Base-by-base conservation (phyloP, 2,888 invertebrate species). In the Drosophila trichaetosa region DNA sequence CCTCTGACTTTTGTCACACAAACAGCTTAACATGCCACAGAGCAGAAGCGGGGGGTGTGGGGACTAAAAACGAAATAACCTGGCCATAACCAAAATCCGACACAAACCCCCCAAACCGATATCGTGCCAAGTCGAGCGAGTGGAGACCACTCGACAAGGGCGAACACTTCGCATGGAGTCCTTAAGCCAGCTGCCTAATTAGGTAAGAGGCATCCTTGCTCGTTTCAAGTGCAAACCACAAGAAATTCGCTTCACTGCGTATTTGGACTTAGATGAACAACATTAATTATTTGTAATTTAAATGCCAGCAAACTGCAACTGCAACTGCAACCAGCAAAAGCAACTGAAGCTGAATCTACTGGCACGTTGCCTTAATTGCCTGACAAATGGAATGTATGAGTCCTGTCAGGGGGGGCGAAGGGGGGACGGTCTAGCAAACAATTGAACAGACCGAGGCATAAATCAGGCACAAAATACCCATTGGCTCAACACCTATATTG, bases 251-350 rank as follows among this genome's bases (percentile, higher is more conserved):
- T 46, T n/a, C 67, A 36, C 4, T 38, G 56, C 21, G 48, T 38
- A 57, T 56, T 62, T 49, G 61, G 36, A 62, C 58, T 1, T 29
- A 46, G 64, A 66, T 77, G 69, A 69, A 76, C 69, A 69, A 64
- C 79, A 83, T 83, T 83, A 83, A 83, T 83, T 83, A 87, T 87
- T 76, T 81, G 84, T 72, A 73, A 72, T 68, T 69, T 64, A 64
- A 61, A 65, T 63, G 57, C 73, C 54, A 38, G 56, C 36, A 27
- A 56, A 54, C 42, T 42, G 42, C 42, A 24, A 24, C 21, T 46
- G 53, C 53, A 71, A 67, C 56, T 29, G 57, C 51, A 31, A 49
- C 18, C 49, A 13, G 52, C 52, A 52, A 40, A 24, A 42, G 34
- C n/a, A 63, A 27, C 29, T 34, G 34, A 11, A 61, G 29, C 24